Evolutionary conservation across 1,140 invertebrate genomes (phyloP), one percentile per base, ranked within the genome.

Genomic region (Berghia stephanieae): DNA sequence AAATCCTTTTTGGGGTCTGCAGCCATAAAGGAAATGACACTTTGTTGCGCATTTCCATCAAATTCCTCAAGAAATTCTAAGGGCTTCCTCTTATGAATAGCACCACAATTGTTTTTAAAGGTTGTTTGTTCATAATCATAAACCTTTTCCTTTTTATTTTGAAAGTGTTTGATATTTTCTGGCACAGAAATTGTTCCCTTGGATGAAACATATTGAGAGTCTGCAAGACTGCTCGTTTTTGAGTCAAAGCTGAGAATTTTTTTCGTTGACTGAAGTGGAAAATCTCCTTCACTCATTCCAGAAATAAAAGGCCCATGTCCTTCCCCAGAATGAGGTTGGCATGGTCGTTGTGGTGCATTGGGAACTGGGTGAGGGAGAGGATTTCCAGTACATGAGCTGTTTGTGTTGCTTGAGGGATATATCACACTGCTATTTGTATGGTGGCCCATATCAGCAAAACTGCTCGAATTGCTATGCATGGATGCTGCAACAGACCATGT

Each of bases 181-280:
- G 36, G 16, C 1, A 66, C 40, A 13, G 63, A 73, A 36, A 18
- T 27, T 40, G 31, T 31, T 49, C 21, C 34, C 18, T 34, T 75
- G 46, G 21, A 3, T n/a, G 36, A 31, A 16, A 52, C 21, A 27
- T 2, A 27, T 5, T 18, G 38, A 46, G 27, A 40, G 21, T 43
- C 18, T 43, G 44, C 21, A 40, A 3, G 21, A 8, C n/a, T 44
- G 52, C 46, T 75, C 55, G 78, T 80, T 18, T 83, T 81, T 52
- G 74, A 77, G 34, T 85, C 83, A 79, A 85, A 86, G 66, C 82
- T 81, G 1, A 85, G 79, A 69, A 80, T 77, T 69, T 82, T 83
- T 66, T 84, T 84, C 27, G 85, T 86, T 44, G 82, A 81, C 36
- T 86, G 82, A 16, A 85, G 81, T 77, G 81, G 83, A 71, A 85